phyloP scores from a whole-genome alignment of 2,113 vertebrate genomes.

The Cariama cristata region DNA sequence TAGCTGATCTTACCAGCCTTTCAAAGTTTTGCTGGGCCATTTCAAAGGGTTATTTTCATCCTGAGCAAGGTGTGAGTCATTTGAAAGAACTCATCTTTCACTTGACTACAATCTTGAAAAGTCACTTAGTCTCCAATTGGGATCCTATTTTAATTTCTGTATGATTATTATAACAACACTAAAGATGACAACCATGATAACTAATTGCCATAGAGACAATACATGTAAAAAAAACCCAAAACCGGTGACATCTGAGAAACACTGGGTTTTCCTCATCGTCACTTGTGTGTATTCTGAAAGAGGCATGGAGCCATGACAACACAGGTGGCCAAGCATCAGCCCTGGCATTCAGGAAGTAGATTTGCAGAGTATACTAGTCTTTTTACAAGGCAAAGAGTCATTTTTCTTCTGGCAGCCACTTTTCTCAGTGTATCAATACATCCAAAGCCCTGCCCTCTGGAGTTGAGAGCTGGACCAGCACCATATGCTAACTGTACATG shows the following conservation, averaged over 20 bases:
- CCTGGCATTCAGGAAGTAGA: background rate
- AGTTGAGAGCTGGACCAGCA: background rate
- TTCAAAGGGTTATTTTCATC: background rate
- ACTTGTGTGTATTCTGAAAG: background rate
- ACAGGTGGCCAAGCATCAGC: accelerated
- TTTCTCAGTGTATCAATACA: background rate
- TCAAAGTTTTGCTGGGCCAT: background rate
- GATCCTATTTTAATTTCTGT: background rate
- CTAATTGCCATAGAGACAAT: background rate
- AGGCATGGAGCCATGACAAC: accelerated
- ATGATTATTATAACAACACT: background rate
- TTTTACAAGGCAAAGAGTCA: background rate
- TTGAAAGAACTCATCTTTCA: background rate
- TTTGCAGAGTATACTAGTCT: background rate
- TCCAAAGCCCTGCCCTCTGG: background rate
- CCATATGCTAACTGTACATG: accelerated
- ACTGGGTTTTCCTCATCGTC: accelerated
- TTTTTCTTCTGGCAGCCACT: background rate
- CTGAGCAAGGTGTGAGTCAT: background rate
- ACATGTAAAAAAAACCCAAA: background rate
- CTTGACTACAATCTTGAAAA: background rate
- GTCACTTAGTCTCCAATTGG: background rate
- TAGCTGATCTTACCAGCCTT: background rate
- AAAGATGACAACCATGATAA: background rate
- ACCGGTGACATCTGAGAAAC: background rate